phyloP scores from a whole-genome alignment of 1,140 invertebrate genomes.

The Leptopilina boulardi region DNA sequence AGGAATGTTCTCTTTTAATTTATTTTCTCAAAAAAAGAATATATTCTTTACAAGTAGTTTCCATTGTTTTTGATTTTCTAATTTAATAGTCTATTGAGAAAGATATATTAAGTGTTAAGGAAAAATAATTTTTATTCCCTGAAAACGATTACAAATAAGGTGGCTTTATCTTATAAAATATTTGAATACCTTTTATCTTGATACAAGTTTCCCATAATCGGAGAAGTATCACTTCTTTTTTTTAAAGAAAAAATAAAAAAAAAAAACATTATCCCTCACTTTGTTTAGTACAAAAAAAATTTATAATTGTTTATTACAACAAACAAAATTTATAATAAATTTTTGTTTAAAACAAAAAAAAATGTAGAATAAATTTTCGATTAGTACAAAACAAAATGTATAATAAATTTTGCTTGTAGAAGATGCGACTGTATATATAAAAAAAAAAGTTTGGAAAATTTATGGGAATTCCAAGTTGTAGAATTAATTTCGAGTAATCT shows the following conservation, averaged over 20 bases:
- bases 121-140: neutral
- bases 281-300: too few relatives aligned
- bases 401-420: neutral
- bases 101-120: too few relatives aligned
- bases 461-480: slow-evolving; percentile 31
- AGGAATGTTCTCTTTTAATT: too few relatives aligned
- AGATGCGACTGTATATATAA: too few relatives aligned
- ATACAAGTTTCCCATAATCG: slow-evolving; percentile 30
- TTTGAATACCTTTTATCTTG: slow-evolving; percentile 24
- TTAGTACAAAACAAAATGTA: neutral
- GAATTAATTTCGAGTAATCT: slow-evolving; percentile 28
- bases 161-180: slow-evolving; percentile 11
- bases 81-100: too few relatives aligned
- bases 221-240: slow-evolving; percentile 2
- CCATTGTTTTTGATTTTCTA: too few relatives aligned
- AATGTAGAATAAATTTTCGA: too few relatives aligned
- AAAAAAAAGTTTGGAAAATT: neutral
- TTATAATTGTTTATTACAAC: too few relatives aligned
- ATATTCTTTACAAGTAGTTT: too few relatives aligned
- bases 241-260: neutral
- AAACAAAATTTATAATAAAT: too few relatives aligned
- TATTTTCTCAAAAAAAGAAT: too few relatives aligned
- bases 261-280: neutral
- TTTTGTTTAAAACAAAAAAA: too few relatives aligned
- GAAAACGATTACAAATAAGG: slow-evolving; percentile 25